Evolutionary conservation across 2,888 invertebrate species (phyloP), one percentile per base, ranked within the genome.

Genomic region (Meteorus colon): DNA sequence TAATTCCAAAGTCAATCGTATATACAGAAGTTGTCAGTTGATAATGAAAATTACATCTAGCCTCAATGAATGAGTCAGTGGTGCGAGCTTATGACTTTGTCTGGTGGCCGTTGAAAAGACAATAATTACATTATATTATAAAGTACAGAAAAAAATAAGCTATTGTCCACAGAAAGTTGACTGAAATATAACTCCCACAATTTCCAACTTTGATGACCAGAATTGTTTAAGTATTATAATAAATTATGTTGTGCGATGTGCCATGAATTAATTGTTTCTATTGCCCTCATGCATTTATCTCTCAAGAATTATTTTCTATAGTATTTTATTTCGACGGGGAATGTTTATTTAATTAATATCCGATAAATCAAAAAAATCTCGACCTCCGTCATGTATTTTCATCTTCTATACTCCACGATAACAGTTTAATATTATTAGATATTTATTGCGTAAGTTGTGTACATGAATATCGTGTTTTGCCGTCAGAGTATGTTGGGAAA

Each of bases 51-150:
- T 34, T 62, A n/a, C 63, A n/a, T 66, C 27, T 27, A 29, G 16
- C 1, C 67, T 48, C 41, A n/a, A 45, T 29, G 29, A 3, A 62
- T 29, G 10, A n/a, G 16, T 29, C 31, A 29, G 1, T 29, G n/a
- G 14, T 29, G 62, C 14, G 16, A 62, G 31, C 62, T 29, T 1
- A 62, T 31, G 27, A 62, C 12, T 62, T 31, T 62, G 62, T 62
- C 62, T 6, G n/a, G 29, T 62, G 10, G 27, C 3, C 59, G 27
- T 60, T 60, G 24, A 63, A 68, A 63, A 69, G 74, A 74, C 74
- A 74, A 74, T 74, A 74, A 74, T 69, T 68, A 74, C 48, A 60
- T 24, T 74, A 68, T 68, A 69, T 31, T 29, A 60, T 67, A 37
- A 27, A 24, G 41, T 66, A 63, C 19, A 66, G 16, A 45, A 31